phyloP scores from a whole-genome alignment of 1,140 invertebrate species.

The Eriocheir sinensis region DNA sequence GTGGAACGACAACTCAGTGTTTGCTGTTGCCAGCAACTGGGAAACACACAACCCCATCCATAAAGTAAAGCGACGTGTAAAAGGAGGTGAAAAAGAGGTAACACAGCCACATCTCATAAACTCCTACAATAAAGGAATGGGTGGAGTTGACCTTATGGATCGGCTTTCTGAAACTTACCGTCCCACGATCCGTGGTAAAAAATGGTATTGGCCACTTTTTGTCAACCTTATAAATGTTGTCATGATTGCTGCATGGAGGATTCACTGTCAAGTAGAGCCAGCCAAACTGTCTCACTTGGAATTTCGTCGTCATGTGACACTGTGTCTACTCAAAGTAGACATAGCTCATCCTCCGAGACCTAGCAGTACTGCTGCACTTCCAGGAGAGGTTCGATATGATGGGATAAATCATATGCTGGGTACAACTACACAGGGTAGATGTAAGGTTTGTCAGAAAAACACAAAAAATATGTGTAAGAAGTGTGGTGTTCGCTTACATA shows the following conservation, averaged over 20 bases:
- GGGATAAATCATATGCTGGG: constrained; percentile 20
- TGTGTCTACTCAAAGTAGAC: constrained; percentile 40
- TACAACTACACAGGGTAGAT: constrained; percentile 2
- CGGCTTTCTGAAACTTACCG: constrained; percentile 9
- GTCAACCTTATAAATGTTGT: constrained; percentile 27
- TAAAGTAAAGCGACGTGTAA: constrained; percentile 36
- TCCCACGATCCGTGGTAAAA: constrained; percentile 37
- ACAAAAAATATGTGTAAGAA: constrained; percentile 18
- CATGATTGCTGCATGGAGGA: constrained; percentile 32
- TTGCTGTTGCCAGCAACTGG: constrained; percentile 52
- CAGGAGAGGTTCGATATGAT: constrained; percentile 15
- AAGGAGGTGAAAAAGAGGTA: constrained; percentile 28
- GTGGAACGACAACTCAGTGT: constrained; percentile 32
- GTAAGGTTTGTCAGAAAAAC: constrained; percentile 33
- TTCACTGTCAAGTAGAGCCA: background rate
- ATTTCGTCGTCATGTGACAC: constrained; percentile 29
- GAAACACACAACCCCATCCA: constrained; percentile 39
- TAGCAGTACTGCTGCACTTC: background rate
- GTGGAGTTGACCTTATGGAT: background rate
- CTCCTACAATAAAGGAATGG: constrained; percentile 53
- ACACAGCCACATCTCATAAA: constrained; percentile 40
- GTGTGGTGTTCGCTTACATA: background rate
- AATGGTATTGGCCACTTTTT: constrained; percentile 46
- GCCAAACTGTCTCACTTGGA: constrained; percentile 44
- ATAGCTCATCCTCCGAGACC: background rate